Evolutionary conservation across 1,140 invertebrate species (phyloP), one percentile per base, ranked within the genome.

Genomic region (Saxidomus purpurata): DNA sequence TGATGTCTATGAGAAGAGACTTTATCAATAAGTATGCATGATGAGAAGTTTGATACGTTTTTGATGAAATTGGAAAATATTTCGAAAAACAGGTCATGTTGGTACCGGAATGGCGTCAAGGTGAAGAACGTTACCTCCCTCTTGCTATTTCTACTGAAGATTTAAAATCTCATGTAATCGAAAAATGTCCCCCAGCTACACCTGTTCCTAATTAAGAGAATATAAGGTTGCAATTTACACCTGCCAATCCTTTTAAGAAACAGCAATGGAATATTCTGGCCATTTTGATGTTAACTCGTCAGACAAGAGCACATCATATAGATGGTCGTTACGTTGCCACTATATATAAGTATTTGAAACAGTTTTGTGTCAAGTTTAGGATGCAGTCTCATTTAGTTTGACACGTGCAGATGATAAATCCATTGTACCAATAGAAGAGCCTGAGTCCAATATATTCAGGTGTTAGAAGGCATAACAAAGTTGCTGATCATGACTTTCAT

Each of bases 401-500:
- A n/a, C n/a, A n/a, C n/a, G 82, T 76, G 31, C 8, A 11, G 76
- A 80, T 47, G 55, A 80, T 36, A 87, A 91, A 47, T 80, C 85
- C 17, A 91, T 89, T 36, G 80, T 92, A 1, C 81, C 82, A 34
- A 19, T 87, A 36, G 89, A 89, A 28, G 89, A 90, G 2, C 89
- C 89, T 28, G 82, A 59, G 4, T 17, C 69, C 63, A 17, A 47
- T 91, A 28, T 87, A 83, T 63, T 89, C 91, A 34, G 87, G 90
- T 3, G 90, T 89, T 13, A 0, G 90, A 63, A 90, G 83, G 4
- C 61, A 74, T 15, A 36, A 36, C 13, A 81, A 47, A 19, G 61
- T 92, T 38, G 40, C 84, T 38, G 91, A 91, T 43, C 91, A 91
- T 82, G 90, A 91, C 36, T 87, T 92, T 79, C 40, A 47, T 52